Conservation (phyloP, 2,113 vertebrate species). For the Thunnus maccoyii region DNA sequence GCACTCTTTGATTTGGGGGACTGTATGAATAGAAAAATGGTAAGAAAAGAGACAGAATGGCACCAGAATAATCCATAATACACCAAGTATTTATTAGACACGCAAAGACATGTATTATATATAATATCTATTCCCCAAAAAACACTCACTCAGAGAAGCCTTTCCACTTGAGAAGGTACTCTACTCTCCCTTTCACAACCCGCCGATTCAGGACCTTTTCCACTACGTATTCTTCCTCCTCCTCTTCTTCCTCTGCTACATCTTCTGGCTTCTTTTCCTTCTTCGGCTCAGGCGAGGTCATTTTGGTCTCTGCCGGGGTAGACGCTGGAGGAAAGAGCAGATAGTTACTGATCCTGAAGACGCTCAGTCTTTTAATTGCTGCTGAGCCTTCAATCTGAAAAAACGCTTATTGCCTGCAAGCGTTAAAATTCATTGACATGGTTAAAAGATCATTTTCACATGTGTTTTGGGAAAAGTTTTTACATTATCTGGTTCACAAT, state of each 20-base stretch:
- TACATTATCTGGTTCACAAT: not conserved
- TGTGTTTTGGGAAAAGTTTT: not conserved
- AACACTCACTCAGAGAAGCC: slow-evolving; percentile 93
- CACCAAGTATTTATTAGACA: not conserved
- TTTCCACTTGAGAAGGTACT: slow-evolving; percentile 98
- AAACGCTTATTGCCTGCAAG: slow-evolving; percentile 4
- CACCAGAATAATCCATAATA: too few species aligned
- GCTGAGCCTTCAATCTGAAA: slow-evolving; percentile 22
- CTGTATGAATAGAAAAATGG: not conserved
- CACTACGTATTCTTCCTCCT: slow-evolving; percentile 97
- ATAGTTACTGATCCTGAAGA: not conserved
- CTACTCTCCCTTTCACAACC: slow-evolving; percentile 95
- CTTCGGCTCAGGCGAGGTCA: slow-evolving; percentile 87
- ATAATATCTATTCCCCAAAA: not conserved
- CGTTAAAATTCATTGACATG: not conserved
- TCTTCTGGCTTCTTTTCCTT: slow-evolving; percentile 98
- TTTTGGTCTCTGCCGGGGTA: slow-evolving; percentile 82
- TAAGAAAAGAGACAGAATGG: not conserved
- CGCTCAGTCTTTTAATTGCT: not conserved
- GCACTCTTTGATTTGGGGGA: not conserved
- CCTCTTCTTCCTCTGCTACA: slow-evolving; percentile 95
- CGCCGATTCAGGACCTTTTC: slow-evolving; percentile 96
- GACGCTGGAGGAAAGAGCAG: not conserved
- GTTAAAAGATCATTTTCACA: not conserved
- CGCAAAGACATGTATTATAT: not conserved